phyloP scores from a whole-genome alignment of 2,888 invertebrate species.

The Apomyelois bistriatella region DNA sequence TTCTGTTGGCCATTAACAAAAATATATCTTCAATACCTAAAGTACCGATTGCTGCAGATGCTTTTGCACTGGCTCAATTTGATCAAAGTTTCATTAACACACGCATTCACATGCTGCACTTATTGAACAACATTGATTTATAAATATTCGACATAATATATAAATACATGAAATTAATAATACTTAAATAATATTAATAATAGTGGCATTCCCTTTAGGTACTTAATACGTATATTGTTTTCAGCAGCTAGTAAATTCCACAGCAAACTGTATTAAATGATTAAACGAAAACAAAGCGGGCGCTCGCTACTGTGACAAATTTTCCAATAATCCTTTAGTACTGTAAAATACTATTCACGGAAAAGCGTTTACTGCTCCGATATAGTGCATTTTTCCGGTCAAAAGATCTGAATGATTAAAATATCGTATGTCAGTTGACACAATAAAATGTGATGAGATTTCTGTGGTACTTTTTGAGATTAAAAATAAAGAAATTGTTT shows the following conservation, averaged over 20 bases:
- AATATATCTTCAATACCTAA: too few relatives aligned
- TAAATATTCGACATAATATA: background rate
- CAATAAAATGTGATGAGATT: background rate
- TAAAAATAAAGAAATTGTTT: background rate
- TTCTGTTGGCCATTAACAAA: too few relatives aligned
- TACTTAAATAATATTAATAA: background rate
- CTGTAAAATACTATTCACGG: constrained; percentile 39
- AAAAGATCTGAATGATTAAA: constrained; percentile 9
- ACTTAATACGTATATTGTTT: constrained; percentile 5
- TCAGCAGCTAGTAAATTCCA: constrained; percentile 14
- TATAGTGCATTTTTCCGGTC: constrained; percentile 15
- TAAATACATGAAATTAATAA: background rate
- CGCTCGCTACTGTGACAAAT: constrained; percentile 36
- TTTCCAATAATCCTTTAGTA: constrained; percentile 46
- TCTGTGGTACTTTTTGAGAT: background rate
- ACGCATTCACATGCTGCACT: too few relatives aligned
- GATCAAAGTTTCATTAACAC: too few relatives aligned
- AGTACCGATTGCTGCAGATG: too few relatives aligned
- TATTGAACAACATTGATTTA: too few relatives aligned
- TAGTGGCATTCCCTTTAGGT: too few relatives aligned
- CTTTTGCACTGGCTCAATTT: too few relatives aligned
- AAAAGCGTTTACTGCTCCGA: constrained; percentile 29
- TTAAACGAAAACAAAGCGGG: constrained; percentile 37
- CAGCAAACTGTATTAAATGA: constrained; percentile 31
- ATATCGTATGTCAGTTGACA: constrained; percentile 1